A percentile compares a stretch with the other conserved stretches of the same genome.
Evolutionary conservation across 2,113 vertebrate species (phyloP).

Genomic region (Zosterops borbonicus): DNA sequence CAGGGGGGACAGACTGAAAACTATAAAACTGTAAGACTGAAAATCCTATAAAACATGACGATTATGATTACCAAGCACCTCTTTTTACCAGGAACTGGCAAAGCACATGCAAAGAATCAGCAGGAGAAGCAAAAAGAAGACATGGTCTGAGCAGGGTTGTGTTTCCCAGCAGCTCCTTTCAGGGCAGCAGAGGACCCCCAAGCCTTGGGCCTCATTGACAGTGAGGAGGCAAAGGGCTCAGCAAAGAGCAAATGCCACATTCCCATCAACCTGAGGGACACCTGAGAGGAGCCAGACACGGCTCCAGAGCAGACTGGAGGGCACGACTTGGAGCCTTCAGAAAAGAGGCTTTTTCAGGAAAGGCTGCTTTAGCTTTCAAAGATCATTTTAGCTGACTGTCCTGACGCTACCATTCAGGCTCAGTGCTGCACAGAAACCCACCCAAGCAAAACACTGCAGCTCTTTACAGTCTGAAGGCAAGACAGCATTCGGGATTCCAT

Average conservation of each 20-base stretch:
- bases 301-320: not conserved
- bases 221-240: not conserved
- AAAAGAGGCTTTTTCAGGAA: not conserved
- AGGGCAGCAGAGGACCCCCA: not conserved
- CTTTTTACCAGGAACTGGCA: not conserved
- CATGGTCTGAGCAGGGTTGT: accelerated
- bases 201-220: not conserved
- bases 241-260: not conserved
- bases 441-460: not conserved
- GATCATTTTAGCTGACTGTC: not conserved
- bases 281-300: not conserved
- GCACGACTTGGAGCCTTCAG: not conserved
- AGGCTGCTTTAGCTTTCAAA: not conserved
- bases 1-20: not conserved
- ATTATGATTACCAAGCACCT: not conserved
- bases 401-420: not conserved
- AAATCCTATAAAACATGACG: not conserved
- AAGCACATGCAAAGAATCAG: not conserved
- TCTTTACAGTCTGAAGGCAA: not conserved
- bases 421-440: not conserved
- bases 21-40: too few relatives aligned
- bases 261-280: not conserved
- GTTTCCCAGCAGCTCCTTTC: not conserved
- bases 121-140: not conserved
- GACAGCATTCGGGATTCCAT: not conserved